Conservation (phyloP, 2,888 invertebrate genomes). For the Autographa pulchrina region DNA sequence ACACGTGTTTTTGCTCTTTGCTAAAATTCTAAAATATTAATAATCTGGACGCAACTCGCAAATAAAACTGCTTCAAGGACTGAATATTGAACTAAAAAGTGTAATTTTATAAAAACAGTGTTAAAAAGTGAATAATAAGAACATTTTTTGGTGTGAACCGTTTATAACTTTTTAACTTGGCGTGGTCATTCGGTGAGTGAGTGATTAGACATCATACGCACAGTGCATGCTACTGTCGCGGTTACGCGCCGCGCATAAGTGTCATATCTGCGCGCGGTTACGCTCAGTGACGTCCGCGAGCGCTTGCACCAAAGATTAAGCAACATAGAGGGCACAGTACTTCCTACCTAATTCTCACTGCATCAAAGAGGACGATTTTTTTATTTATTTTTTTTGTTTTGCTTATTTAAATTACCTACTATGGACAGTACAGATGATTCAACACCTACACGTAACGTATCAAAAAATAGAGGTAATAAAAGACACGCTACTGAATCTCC, state of each 20-base stretch:
- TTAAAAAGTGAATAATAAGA: background rate
- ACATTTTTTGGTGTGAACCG: conserved; percentile 5
- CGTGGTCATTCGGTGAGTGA: background rate
- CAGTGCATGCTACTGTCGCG: conserved; percentile 11
- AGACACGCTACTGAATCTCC: conserved; percentile 3
- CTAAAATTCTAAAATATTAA: conserved; percentile 9
- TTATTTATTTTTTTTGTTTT: background rate
- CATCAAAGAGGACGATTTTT: conserved; percentile 6
- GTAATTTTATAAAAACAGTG: conserved; percentile 6
- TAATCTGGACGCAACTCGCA: background rate
- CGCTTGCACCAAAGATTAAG: conserved; percentile 13
- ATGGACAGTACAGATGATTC: conserved; percentile 2
- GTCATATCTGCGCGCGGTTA: background rate
- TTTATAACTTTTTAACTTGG: background rate
- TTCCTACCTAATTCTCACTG: conserved; percentile 1
- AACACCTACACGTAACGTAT: background rate
- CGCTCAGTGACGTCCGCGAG: conserved; percentile 11
- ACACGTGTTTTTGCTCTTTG: conserved; percentile 10
- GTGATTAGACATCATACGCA: background rate
- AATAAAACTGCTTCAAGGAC: background rate
- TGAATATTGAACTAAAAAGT: background rate
- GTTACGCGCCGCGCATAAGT: conserved; percentile 11
- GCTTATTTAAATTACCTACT: too few relatives aligned
- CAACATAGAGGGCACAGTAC: conserved; percentile 8
- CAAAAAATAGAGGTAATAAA: background rate